phyloP scores from a whole-genome alignment of 1,140 invertebrate species.

The Cheumatopsyche charites region DNA sequence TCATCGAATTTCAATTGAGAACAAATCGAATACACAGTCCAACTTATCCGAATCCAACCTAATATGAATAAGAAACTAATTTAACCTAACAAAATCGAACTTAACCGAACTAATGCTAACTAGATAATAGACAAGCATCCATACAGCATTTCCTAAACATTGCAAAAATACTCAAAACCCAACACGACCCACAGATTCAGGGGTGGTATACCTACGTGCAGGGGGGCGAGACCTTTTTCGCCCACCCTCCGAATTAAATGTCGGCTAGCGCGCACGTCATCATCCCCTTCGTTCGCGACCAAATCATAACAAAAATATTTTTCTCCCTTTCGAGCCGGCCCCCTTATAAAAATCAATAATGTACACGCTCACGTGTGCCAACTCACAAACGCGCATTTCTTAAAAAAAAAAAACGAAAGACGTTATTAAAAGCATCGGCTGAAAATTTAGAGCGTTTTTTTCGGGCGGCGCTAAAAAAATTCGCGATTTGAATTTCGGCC shows the following conservation, averaged over 20 bases:
- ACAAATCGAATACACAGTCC: no score
- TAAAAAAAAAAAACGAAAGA: conserved; percentile 20
- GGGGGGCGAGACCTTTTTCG: background rate
- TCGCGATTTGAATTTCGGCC: conserved; percentile 29
- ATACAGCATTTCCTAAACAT: no score
- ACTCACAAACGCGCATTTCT: conserved; percentile 34
- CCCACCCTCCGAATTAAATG: conserved; percentile 1
- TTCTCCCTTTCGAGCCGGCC: conserved; percentile 10
- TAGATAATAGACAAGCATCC: no score
- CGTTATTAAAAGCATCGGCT: no score
- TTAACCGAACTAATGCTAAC: no score
- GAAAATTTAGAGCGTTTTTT: background rate
- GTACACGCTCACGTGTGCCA: conserved; percentile 21
- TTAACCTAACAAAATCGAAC: no score
- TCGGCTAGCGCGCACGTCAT: conserved; percentile 4
- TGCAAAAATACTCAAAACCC: no score
- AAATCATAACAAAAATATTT: conserved; percentile 36
- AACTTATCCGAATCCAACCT: no score
- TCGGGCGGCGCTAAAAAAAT: conserved; percentile 43
- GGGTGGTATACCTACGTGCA: background rate
- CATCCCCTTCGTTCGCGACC: conserved; percentile 19
- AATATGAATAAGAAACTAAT: no score
- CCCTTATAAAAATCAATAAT: conserved; percentile 34
- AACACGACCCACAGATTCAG: no score
- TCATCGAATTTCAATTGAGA: no score